Conservation (phyloP, 2,888 invertebrate genomes). For the Lordiphosa fenestrarum region DNA sequence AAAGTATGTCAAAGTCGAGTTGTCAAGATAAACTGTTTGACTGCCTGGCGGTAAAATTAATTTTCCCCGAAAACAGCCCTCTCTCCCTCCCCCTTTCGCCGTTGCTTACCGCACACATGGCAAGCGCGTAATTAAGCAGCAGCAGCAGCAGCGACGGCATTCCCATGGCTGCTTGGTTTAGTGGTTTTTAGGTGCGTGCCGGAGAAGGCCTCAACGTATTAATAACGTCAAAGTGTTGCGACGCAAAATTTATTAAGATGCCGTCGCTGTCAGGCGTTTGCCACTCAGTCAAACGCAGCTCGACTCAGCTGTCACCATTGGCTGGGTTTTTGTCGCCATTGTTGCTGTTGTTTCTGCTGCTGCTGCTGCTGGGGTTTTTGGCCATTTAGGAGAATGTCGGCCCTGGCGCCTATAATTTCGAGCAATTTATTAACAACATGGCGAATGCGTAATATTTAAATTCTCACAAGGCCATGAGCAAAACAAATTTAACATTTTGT, state of each 20-base stretch:
- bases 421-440: slow-evolving; percentile 47
- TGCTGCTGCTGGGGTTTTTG: neutral
- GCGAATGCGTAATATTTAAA: slow-evolving; percentile 42
- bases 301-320: slow-evolving; percentile 59
- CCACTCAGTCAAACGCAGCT: slow-evolving; percentile 9
- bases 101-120: slow-evolving; percentile 23
- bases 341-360: slow-evolving; percentile 17
- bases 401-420: slow-evolving; percentile 38
- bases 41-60: slow-evolving; percentile 8
- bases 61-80: neutral
- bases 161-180: slow-evolving; percentile 35
- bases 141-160: neutral
- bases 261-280: slow-evolving; percentile 46
- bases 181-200: slow-evolving; percentile 65
- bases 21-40: slow-evolving; percentile 8
- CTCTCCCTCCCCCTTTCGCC: neutral
- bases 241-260: slow-evolving; percentile 69
- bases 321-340: slow-evolving; percentile 20
- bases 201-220: slow-evolving; percentile 47
- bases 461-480: too few relatives aligned
- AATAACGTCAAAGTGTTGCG: slow-evolving; percentile 74
- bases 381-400: too few relatives aligned
- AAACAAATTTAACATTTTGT: neutral
- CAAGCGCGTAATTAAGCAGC: slow-evolving; percentile 62
- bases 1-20: slow-evolving; percentile 27